These are phyloP conservation scores for Hipparchia semele DNA, from an alignment of 2,888 invertebrate species.

Conservation along the genomic window DNA sequence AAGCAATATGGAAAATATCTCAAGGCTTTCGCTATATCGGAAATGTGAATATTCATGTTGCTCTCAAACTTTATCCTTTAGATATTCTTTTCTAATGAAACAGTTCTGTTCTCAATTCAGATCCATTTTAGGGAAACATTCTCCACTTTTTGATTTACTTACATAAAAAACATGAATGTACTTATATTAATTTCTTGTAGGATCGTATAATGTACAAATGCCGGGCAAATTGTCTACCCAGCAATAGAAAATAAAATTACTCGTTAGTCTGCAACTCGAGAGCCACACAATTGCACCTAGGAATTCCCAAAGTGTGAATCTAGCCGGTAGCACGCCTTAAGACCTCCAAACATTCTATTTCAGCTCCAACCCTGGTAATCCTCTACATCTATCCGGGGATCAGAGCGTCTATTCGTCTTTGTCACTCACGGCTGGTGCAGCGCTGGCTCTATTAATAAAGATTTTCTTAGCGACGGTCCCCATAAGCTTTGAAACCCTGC, in stretches of 20 bases:
- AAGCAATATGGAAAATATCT: slow-evolving; percentile 28
- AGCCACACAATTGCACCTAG: neutral
- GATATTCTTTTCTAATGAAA: slow-evolving; percentile 14
- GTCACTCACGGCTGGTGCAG: slow-evolving; percentile 53
- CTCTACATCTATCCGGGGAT: slow-evolving; percentile 48
- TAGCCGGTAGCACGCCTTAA: slow-evolving; percentile 12
- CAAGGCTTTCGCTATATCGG: slow-evolving; percentile 21
- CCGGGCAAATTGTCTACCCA: no score
- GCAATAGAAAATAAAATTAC: neutral
- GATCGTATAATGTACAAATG: no score
- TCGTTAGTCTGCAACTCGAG: neutral
- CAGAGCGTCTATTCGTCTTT: slow-evolving; percentile 55
- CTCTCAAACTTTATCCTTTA: slow-evolving; percentile 17
- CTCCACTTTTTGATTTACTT: neutral
- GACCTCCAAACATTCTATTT: slow-evolving; percentile 38
- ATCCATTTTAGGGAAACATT: slow-evolving; percentile 20
- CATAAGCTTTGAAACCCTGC: slow-evolving; percentile 46
- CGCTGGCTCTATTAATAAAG: slow-evolving; percentile 73
- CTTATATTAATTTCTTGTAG: no score
- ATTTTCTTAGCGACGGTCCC: slow-evolving; percentile 63
- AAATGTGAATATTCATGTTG: slow-evolving; percentile 29
- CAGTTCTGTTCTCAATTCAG: neutral
- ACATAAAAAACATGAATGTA: neutral
- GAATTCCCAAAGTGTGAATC: neutral
- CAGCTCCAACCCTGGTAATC: slow-evolving; percentile 43